Percentiles rank a stretch among this genome's conserved stretches.
These are phyloP conservation scores for Cyanoramphus novaezelandiae DNA, from an alignment of 2,113 vertebrate genomes.

Conservation along the genomic window DNA sequence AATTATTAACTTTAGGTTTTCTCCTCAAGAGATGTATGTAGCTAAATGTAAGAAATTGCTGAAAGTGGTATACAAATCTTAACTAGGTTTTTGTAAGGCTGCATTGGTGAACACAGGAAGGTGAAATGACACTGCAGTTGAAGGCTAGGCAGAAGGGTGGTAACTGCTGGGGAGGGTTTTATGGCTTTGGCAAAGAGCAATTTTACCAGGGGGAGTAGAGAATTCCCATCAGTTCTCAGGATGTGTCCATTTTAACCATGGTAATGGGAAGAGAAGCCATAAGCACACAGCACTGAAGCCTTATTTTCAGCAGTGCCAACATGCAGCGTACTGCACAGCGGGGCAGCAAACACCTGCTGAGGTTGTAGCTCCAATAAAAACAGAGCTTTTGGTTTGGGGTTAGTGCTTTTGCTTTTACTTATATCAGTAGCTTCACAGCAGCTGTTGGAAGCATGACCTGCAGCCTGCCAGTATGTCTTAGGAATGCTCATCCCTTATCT, in stretches of 20 bases:
- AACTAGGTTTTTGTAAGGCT: not conserved
- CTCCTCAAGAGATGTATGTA: not conserved
- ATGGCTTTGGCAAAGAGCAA: not conserved
- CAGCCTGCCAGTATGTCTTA: not conserved
- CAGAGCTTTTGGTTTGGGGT: not conserved
- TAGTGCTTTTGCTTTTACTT: not conserved
- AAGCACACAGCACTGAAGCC: not conserved
- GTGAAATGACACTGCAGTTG: rapidly evolving
- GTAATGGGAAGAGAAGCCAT: not conserved
- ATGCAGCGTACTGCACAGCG: rapidly evolving
- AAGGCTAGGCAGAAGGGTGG: not conserved
- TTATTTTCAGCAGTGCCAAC: not conserved
- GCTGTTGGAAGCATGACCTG: not conserved
- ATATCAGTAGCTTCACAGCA: not conserved
- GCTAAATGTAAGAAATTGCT: not conserved
- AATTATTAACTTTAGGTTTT: not conserved
- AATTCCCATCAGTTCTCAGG: rapidly evolving
- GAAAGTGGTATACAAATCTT: rapidly evolving
- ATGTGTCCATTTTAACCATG: not conserved
- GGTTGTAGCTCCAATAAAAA: not conserved
- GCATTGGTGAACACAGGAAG: not conserved
- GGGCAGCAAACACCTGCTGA: not conserved
- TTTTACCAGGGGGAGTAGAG: not conserved
- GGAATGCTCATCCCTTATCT: not conserved
- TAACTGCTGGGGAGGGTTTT: not conserved